These are phyloP conservation scores for Taeniopygia guttata DNA, from an alignment of 2,797 vertebrate genomes.

Conservation along the genomic window DNA sequence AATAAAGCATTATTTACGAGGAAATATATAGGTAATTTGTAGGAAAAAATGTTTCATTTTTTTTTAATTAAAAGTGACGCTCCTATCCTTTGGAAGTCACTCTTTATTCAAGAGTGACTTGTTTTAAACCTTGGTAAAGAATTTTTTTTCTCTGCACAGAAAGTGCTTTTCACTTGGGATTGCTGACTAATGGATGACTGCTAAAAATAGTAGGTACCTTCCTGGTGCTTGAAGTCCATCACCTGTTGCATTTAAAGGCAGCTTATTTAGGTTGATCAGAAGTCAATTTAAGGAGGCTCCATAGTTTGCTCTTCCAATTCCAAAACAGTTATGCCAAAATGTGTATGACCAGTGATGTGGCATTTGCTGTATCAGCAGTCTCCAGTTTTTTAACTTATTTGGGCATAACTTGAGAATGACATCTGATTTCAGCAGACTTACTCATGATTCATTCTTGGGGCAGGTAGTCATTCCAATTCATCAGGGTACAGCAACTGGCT, in stretches of 20 bases:
- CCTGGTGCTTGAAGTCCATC: background rate
- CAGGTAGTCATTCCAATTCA: background rate
- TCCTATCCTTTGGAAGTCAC: background rate
- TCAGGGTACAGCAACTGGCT: background rate
- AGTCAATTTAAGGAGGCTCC: background rate
- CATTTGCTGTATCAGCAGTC: background rate
- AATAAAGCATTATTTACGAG: background rate
- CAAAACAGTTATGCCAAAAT: rapidly evolving
- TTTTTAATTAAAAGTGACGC: background rate
- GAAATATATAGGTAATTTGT: background rate
- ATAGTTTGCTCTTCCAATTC: background rate
- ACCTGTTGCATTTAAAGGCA: background rate
- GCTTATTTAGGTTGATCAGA: background rate
- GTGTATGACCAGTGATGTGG: background rate
- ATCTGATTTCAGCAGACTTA: background rate
- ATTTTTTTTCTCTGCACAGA: background rate
- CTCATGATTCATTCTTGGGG: background rate
- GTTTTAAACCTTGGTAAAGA: background rate
- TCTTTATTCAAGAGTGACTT: background rate
- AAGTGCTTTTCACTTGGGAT: background rate
- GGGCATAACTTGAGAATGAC: background rate
- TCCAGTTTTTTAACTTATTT: background rate
- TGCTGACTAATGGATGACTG: background rate
- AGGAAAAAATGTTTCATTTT: background rate
- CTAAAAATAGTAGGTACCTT: background rate